A percentile compares a stretch with the other conserved stretches of the same genome.
phyloP scores from a whole-genome alignment of 2,113 vertebrate genomes.

The Anolis carolinensis region DNA sequence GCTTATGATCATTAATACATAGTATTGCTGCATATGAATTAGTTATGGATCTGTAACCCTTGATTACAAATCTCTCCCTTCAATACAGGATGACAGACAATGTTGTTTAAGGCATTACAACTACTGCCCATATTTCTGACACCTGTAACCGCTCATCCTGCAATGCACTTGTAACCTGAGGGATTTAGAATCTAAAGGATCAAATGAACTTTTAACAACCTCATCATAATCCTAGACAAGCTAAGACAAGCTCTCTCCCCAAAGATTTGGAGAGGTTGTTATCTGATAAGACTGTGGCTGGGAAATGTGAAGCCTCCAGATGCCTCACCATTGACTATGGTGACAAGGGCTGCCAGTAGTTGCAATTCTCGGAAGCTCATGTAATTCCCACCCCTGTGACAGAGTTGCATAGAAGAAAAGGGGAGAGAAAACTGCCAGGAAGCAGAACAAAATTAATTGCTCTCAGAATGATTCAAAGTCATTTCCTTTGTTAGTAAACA shows the following conservation, averaged over 20 bases:
- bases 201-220: background rate
- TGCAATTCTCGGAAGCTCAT: no score
- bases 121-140: background rate
- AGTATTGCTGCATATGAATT: no score
- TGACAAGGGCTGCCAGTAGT: no score
- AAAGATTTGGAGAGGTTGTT: background rate
- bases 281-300: background rate
- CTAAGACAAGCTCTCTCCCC: background rate
- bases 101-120: background rate
- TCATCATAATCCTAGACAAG: background rate
- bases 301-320: background rate
- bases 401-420: background rate
- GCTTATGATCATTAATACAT: no score
- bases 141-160: background rate
- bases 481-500: background rate
- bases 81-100: no score
- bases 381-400: no score
- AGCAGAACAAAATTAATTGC: background rate
- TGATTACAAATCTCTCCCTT: background rate
- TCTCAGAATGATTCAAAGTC: background rate
- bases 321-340: no score
- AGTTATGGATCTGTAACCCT: no score
- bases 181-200: slow-evolving; percentile 13
- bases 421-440: background rate
- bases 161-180: background rate